Base-by-base conservation (phyloP, 1,140 invertebrate species). In the Thaumetopoea pityocampa region DNA sequence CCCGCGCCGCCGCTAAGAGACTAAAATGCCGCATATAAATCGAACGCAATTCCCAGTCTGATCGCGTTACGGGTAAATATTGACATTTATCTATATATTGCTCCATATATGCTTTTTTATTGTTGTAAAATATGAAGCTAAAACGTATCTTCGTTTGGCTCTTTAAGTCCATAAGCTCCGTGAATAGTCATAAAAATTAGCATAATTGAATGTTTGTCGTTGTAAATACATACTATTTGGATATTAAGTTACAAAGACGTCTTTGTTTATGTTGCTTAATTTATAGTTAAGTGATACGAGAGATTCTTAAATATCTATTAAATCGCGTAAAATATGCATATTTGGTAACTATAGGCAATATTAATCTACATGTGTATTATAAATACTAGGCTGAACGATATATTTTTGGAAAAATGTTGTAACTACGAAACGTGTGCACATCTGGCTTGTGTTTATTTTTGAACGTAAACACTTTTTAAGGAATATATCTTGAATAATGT, bases 31-130 rank as follows among this genome's bases (percentile, higher is more conserved):
- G 45, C 52, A 65, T 69, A 68, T 74, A 78, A 73, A 78, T 70
- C 66, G 58, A 51, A 32, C 19, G 30, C 42, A 35, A 47, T 58
- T 61, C 56, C 55, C 47, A 54, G 41, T 42, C 46, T 37, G 42
- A 16, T 46, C 40, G 32, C 48, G 38, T 8, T 33, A 19, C 37
- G 60, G 54, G 68, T 73, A 65, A 82, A 80, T 73, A 82, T 80
- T 77, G 68, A 74, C 80, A 74, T 81, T 84, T 81, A 81, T 79
- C 72, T 71, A 80, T 76, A 84, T 78, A 78, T 79, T 84, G 76
- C 77, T 81, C 80, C 76, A 81, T 84, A 79, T 81, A 80, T 45
- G 77, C n/a, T 67, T 81, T 80, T 79, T 84, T 84, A 81, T 72
- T 27, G 50, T 62, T 74, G 73, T 84, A 76, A 84, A 81, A 81